A percentile compares a stretch with the other conserved stretches of the same genome.
These are phyloP conservation scores for Psittacula cyanocephala DNA, from an alignment of 2,113 vertebrate genomes.

Conservation along the genomic window DNA sequence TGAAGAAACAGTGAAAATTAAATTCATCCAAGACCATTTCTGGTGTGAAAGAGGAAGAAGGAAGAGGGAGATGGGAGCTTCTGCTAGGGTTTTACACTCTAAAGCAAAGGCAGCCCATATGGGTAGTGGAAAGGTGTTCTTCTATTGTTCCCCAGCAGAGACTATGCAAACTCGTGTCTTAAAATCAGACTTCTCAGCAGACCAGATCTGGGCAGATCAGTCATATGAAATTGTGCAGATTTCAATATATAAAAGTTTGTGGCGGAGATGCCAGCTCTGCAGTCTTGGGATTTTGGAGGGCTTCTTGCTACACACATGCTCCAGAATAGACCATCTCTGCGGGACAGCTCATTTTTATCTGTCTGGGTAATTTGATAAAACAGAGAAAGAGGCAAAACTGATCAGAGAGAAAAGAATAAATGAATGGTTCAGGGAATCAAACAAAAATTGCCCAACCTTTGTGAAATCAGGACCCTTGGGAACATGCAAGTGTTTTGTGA, in stretches of 20 bases:
- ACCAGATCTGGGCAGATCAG: not conserved
- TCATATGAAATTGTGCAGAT: not conserved
- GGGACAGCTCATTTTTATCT: not conserved
- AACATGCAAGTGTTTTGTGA: not conserved
- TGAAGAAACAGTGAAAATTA: slow-evolving; percentile 12
- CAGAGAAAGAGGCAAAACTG: not conserved
- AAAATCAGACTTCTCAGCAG: not conserved
- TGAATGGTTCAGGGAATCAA: not conserved
- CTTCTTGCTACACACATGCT: not conserved
- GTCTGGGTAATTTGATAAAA: not conserved
- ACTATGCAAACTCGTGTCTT: not conserved
- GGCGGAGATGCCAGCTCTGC: not conserved
- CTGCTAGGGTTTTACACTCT: not conserved
- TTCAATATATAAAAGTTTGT: not conserved
- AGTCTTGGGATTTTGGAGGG: not conserved
- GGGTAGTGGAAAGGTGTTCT: not conserved
- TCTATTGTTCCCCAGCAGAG: not conserved
- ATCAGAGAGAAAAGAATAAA: not conserved
- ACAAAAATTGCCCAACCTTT: not conserved
- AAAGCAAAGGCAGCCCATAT: not conserved
- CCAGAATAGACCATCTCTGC: not conserved
- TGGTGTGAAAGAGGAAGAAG: not conserved
- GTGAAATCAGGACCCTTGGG: not conserved
- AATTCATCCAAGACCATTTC: not conserved
- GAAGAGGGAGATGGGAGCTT: not conserved